Evolutionary conservation across 2,888 invertebrate genomes (phyloP).

Genomic region (Strigamia crassipes): DNA sequence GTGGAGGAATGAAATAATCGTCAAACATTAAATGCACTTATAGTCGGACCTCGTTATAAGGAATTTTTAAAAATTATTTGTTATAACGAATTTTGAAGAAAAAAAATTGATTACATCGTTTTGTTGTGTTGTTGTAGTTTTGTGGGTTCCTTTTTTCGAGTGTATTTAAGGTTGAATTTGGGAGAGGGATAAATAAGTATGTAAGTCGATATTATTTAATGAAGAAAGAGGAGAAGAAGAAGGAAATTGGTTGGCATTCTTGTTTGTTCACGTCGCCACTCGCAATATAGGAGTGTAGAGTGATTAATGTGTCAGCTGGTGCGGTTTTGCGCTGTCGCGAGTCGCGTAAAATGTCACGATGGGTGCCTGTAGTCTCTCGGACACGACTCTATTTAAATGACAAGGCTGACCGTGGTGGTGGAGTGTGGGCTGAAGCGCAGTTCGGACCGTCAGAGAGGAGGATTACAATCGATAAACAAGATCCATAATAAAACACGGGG

Average conservation of each 20-base stretch:
- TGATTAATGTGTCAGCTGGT: conserved; percentile 42
- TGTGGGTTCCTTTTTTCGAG: too few species aligned
- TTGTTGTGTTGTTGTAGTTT: too few species aligned
- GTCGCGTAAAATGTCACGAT: conserved; percentile 5
- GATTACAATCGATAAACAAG: conserved; percentile 33
- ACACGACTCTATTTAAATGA: conserved; percentile 38
- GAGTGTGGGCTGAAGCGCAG: not conserved
- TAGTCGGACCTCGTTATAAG: too few species aligned
- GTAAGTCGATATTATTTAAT: conserved; percentile 20
- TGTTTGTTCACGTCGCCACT: not conserved
- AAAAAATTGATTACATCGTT: too few species aligned
- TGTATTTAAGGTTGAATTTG: too few species aligned
- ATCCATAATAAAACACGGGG: conserved; percentile 25
- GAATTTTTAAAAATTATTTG: too few species aligned
- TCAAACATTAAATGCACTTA: too few species aligned
- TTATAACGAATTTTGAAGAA: too few species aligned
- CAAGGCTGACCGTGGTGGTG: not conserved
- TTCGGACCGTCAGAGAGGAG: not conserved
- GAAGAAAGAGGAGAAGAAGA: not conserved
- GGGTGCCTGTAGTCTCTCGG: not conserved
- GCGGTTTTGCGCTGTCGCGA: conserved; percentile 26
- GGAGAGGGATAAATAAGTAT: too few species aligned
- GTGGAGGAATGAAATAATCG: too few species aligned
- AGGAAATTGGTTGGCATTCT: conserved; percentile 18
- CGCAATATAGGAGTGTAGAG: not conserved